Conservation (phyloP, 1,140 invertebrate genomes). For the Lepeophtheirus salmonis region DNA sequence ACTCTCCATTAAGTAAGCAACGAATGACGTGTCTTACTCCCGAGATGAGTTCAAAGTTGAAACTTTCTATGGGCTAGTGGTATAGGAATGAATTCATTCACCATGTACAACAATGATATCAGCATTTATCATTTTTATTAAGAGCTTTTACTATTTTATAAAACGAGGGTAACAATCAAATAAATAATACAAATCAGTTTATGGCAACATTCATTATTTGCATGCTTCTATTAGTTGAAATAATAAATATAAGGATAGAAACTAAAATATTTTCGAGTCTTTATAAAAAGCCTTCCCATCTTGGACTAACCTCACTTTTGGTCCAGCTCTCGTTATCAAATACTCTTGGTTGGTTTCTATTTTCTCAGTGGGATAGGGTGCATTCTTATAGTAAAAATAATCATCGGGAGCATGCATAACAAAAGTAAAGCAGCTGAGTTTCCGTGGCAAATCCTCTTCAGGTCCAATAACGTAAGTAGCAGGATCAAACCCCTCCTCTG, state of each 20-base stretch:
- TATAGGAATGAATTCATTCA: too few species aligned
- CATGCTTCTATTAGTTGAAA: too few species aligned
- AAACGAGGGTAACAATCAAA: too few species aligned
- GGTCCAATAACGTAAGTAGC: conserved; percentile 63
- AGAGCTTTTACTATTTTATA: too few species aligned
- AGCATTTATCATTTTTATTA: too few species aligned
- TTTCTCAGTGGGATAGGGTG: conserved; percentile 43
- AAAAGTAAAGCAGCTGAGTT: conserved; percentile 70
- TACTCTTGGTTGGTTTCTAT: conserved; percentile 15
- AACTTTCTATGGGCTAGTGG: too few species aligned
- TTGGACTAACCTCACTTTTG: conserved; percentile 9
- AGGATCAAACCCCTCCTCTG: conserved; percentile 61
- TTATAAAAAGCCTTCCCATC: conserved; percentile 5
- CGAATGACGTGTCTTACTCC: too few species aligned
- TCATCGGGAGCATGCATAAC: conserved; percentile 80
- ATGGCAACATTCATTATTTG: too few species aligned
- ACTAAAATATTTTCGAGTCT: not conserved
- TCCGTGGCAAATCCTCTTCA: conserved; percentile 64
- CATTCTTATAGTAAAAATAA: conserved; percentile 56
- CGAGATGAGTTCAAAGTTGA: too few species aligned
- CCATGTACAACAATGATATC: too few species aligned
- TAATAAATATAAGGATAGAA: not conserved
- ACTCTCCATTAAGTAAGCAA: not conserved
- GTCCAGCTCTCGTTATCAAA: conserved; percentile 1
- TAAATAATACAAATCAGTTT: too few species aligned